Conservation (phyloP, 2,113 vertebrate species). For the Carassius gibelio region DNA sequence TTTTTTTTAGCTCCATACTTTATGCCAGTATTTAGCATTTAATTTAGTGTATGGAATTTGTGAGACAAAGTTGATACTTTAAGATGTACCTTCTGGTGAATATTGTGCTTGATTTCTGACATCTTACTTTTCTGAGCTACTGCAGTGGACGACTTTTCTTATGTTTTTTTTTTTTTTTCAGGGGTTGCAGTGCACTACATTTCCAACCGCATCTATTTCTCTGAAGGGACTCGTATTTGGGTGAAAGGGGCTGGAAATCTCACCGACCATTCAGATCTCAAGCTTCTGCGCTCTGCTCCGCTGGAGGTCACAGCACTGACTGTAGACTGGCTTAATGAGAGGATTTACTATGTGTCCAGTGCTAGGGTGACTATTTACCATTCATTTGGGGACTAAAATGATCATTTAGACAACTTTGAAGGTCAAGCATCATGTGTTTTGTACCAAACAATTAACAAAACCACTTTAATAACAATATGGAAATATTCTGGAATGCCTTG, state of each 20-base stretch:
- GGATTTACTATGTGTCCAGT: conserved; percentile 77
- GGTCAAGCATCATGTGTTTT: neutral
- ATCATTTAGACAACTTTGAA: neutral
- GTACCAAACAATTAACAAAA: neutral
- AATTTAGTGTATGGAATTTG: neutral
- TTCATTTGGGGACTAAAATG: neutral
- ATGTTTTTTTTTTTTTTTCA: conserved; percentile 53
- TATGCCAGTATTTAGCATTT: neutral
- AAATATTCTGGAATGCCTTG: neutral
- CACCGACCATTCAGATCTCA: conserved; percentile 69
- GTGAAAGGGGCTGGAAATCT: conserved; percentile 70
- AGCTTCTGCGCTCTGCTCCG: conserved; percentile 68
- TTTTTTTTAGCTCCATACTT: neutral
- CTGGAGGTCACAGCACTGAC: conserved; percentile 74
- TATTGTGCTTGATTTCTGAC: neutral
- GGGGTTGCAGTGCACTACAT: conserved; percentile 73
- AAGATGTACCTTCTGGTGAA: neutral
- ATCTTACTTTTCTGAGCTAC: neutral
- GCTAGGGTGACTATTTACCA: conserved; percentile 66
- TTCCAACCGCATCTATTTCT: conserved; percentile 75
- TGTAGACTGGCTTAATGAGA: conserved; percentile 78
- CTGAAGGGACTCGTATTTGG: conserved; percentile 76
- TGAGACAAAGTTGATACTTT: neutral
- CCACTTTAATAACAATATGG: neutral
- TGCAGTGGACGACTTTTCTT: too few species aligned